Evolutionary conservation across 2,797 vertebrate genomes (phyloP), one percentile per base, ranked within the genome.

Genomic region (Cuniculus paca): DNA sequence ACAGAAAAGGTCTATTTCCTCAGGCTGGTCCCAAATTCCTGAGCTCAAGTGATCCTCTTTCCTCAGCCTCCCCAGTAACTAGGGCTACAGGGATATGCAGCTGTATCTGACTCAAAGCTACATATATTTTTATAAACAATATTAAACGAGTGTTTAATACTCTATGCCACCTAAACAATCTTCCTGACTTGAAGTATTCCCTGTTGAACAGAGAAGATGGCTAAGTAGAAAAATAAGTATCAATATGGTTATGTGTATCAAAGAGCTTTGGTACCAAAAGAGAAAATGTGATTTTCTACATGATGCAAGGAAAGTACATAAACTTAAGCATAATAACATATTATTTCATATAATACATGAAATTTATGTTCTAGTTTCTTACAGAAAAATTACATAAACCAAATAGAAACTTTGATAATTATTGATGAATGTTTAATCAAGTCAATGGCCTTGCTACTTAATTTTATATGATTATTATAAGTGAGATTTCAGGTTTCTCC

Each of bases 351-450:
- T 58, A 34, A n/a, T 58, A 50, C 36, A 60, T 89, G 70, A n/a
- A 82, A 77, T 80, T 31, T 83, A 63, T 93, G 34, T 60, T 94
- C 24, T 14, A n/a, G 20, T 65, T 84, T 87, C 78, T 84, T 83
- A 72, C 20, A 60, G 82, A 92, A 91, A 81, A 65, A 50, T 87
- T 84, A 74, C 17, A 85, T 54, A 82, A 74, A n/a, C 39, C 56
- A 34, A 75, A 28, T 3, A 80, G 94, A 94, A 83, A 42, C 79
- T 88, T 88, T 65, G n/a, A 39, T 79, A 80, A 54, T 85, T 80
- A 77, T 75, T 74, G n/a, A 16, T 95, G n/a, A 95, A 56, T 45
- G 45, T 58, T 91, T 68, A 95, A 82, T 91, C 28, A 42, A 14
- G 8, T 96, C 80, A 45, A 39, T 65, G 45, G 50, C 45, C 45